A percentile compares a stretch with the other conserved stretches of the same genome.
phyloP scores from a whole-genome alignment of 92 coral and sea anemone genomes.

The Porites lobata region DNA sequence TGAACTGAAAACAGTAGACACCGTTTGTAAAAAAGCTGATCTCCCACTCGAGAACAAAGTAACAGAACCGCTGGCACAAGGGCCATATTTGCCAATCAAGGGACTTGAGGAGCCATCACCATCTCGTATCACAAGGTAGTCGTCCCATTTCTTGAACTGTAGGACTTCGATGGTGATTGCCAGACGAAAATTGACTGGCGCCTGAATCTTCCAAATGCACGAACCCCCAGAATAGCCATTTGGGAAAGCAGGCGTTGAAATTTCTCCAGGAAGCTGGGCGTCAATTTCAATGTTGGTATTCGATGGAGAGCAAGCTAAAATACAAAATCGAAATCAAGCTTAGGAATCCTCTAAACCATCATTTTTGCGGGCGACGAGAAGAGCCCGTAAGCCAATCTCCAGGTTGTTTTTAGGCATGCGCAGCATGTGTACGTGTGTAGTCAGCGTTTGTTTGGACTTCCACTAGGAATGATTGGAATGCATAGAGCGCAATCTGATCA shows the following conservation, averaged over 20 bases:
- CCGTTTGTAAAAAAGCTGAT: constrained; percentile 43
- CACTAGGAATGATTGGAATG: no score
- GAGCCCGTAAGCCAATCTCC: no score
- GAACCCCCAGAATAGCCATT: constrained; percentile 36
- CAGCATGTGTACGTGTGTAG: no score
- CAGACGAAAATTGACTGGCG: constrained; percentile 33
- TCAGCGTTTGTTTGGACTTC: no score
- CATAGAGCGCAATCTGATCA: no score
- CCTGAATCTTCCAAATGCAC: constrained; percentile 65
- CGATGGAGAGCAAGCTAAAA: constrained; percentile 53
- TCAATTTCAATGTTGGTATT: constrained; percentile 41
- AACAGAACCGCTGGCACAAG: constrained; percentile 64
- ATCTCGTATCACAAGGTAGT: constrained; percentile 57
- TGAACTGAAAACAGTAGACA: constrained; percentile 28
- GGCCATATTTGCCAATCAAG: constrained; percentile 66
- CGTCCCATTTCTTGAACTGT: constrained; percentile 17
- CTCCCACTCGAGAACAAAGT: constrained; percentile 52
- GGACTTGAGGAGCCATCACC: constrained; percentile 34
- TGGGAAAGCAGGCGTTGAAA: constrained; percentile 49
- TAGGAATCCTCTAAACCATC: no score
- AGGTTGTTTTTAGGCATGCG: no score
- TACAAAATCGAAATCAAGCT: not conserved
- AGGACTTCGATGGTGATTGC: constrained; percentile 54
- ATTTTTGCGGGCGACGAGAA: no score
- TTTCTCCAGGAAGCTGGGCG: constrained; percentile 39